Base-by-base conservation (phyloP, 30 jellyfish, hydroid and myxozoan genomes). In the Aurelia aurita region DNA sequence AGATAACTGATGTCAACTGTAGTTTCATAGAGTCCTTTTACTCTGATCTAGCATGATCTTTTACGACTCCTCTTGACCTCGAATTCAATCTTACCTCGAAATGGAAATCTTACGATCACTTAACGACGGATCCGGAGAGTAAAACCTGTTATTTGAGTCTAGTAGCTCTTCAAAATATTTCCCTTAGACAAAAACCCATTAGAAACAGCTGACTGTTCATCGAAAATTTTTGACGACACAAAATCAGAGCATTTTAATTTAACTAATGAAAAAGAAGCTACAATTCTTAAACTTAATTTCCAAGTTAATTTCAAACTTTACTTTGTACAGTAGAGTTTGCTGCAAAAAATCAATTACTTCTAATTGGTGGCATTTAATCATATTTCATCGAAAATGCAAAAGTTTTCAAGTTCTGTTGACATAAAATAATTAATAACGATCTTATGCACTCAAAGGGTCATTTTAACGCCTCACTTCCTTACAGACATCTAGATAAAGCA, bases 361-460 rank as follows among this genome's bases (percentile, higher is more conserved):
- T 34, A 55, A 68, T 81, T 70, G 85, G 32, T 81, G 49, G 79
- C 91, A 81, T 81, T 13, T 68, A 81, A 81, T 81, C 91, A 81
- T 44, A 58, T 25, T 23, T 51, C 22, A 15, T 5, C 39, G 55
- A 65, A 22, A 39, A 58, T 53, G 64, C 78, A 43, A 29, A 69
- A 67, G 34, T 68, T 21, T 61, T 32, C 27, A 58, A 55, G n/a
- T 12, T 25, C 32, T 74, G 85, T 81, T 81, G 69, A 73, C 85
- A 27, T 15, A 5, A 47, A 26, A 39, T 68, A 51, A 68, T 68
- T 63, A 71, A 57, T 58, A 54, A 81, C 2, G 91, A 53, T 61
- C 70, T 51, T 20, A 63, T 26, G 67, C 91, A 67, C 45, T 68
- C 69, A 26, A 44, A 32, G 68, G 57, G 84, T 62, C 91, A 80